Percentiles rank a stretch among this genome's conserved stretches.
phyloP scores from a whole-genome alignment of 1,140 invertebrate genomes.

The Papilio machaon region DNA sequence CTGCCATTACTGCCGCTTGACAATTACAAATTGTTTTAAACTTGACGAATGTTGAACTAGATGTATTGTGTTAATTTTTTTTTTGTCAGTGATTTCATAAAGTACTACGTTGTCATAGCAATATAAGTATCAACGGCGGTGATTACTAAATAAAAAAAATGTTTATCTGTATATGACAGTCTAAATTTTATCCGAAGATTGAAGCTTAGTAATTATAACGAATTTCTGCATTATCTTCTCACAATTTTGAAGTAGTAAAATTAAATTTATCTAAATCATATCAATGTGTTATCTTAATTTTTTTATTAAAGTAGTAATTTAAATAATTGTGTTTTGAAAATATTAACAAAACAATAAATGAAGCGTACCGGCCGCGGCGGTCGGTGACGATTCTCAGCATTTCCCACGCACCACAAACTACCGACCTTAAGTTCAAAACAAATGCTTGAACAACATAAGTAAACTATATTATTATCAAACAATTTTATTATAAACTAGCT shows the following conservation, averaged over 20 bases:
- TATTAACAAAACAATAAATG: conserved; percentile 12
- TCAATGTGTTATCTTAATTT: neutral
- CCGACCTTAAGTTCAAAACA: conserved; percentile 8
- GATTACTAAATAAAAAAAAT: too few relatives aligned
- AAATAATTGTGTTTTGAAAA: conserved; percentile 3
- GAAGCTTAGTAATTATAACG: too few relatives aligned
- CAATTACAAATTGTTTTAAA: conserved; percentile 38
- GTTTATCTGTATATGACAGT: too few relatives aligned
- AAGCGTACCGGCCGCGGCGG: neutral
- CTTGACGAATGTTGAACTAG: conserved; percentile 5
- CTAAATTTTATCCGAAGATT: too few relatives aligned
- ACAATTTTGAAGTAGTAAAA: neutral
- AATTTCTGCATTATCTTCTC: neutral
- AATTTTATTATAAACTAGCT: neutral
- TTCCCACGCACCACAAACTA: neutral
- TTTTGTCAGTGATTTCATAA: neutral
- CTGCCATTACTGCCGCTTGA: conserved; percentile 31
- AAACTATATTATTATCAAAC: neutral
- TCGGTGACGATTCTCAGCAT: conserved; percentile 17
- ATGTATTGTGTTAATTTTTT: neutral
- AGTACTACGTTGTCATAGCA: neutral
- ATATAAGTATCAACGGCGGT: neutral
- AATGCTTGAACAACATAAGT: conserved; percentile 10
- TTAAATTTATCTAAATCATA: neutral
- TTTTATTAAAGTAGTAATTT: neutral